A percentile compares a stretch with the other conserved stretches of the same genome.
Conservation (phyloP, 37 sponge, comb jelly and placozoan species). For the Haliclona indistincta region DNA sequence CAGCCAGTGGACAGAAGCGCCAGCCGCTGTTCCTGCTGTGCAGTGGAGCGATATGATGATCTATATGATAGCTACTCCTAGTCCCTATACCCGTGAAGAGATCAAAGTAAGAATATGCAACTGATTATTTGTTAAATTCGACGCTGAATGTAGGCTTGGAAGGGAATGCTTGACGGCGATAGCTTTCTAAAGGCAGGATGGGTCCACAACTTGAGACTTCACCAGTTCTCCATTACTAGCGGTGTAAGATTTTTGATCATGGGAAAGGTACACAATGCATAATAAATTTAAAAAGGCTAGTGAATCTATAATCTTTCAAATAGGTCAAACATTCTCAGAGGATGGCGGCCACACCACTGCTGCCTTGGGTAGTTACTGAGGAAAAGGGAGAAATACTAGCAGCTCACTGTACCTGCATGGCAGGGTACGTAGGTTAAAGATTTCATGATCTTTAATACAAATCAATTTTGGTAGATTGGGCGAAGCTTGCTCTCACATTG, state of each 20-base stretch:
- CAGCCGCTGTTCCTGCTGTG: not conserved
- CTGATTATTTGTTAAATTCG: not conserved
- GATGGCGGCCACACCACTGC: constrained; percentile 6
- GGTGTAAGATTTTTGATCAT: constrained; percentile 7
- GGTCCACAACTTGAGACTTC: constrained; percentile 14
- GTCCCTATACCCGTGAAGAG: not conserved
- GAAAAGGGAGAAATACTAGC: not conserved
- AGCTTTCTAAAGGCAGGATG: constrained; percentile 12
- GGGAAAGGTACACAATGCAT: constrained; percentile 6
- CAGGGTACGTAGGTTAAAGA: too few relatives aligned
- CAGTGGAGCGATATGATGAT: not conserved
- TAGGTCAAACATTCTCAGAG: constrained; percentile 13
- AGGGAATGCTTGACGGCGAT: constrained; percentile 12
- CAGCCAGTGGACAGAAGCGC: not conserved
- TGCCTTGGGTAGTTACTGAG: constrained; percentile 14
- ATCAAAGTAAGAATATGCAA: constrained; percentile 1
- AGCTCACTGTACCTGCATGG: constrained; percentile 27
- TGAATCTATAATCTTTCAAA: not conserved
- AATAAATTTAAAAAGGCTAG: not conserved
- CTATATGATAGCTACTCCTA: constrained; percentile 9
- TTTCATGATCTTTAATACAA: too few relatives aligned
- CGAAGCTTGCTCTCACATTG: constrained; percentile 12
- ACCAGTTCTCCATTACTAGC: not conserved
- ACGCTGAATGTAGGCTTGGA: constrained; percentile 5
- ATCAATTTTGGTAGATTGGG: too few relatives aligned